phyloP scores from a whole-genome alignment of 2,888 invertebrate genomes.

The Acronicta leporina region DNA sequence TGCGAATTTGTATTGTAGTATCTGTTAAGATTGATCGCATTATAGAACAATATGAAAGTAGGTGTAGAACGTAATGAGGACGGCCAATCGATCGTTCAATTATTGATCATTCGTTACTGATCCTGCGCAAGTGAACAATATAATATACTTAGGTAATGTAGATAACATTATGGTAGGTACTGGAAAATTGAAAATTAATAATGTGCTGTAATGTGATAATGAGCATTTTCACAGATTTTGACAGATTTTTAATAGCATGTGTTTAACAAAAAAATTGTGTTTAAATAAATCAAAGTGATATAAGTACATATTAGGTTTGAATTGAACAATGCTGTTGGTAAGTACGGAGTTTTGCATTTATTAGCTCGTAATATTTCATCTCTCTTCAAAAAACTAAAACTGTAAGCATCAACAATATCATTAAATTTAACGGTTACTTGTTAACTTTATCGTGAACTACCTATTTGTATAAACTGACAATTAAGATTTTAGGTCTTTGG shows the following conservation, averaged over 20 bases:
- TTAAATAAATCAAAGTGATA: no score
- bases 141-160: no score
- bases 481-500: slow-evolving; percentile 37
- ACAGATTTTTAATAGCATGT: no score
- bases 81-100: neutral
- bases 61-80: neutral
- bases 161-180: no score
- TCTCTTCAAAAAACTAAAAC: slow-evolving; percentile 2
- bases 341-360: neutral
- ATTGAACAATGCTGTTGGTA: no score
- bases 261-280: no score
- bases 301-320: neutral
- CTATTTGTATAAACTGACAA: slow-evolving; percentile 29
- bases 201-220: no score
- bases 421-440: slow-evolving; percentile 25
- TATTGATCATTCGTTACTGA: neutral
- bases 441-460: slow-evolving; percentile 17
- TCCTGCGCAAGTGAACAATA: neutral
- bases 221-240: no score
- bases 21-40: slow-evolving; percentile 2
- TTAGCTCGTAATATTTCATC: slow-evolving; percentile 1
- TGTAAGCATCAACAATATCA: slow-evolving; percentile 5
- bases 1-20: slow-evolving; percentile 19
- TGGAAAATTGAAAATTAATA: no score
- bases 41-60: neutral